These are phyloP conservation scores for Adrianichthys oophorus DNA, from an alignment of 2,797 vertebrate species.

Conservation along the genomic window DNA sequence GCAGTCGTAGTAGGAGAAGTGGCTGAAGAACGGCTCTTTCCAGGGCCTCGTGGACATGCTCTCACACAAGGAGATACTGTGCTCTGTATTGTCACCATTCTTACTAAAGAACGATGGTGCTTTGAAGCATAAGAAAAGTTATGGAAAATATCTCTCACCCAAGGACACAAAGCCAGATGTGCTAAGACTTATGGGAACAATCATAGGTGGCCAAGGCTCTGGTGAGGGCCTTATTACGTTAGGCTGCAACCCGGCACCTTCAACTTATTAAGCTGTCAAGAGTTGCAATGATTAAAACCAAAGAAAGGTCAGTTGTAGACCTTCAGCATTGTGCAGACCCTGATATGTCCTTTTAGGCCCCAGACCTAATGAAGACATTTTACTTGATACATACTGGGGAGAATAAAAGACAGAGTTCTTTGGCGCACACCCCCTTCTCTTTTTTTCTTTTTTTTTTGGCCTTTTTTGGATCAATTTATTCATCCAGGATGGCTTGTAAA, in stretches of 20 bases:
- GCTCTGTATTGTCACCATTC: constrained; percentile 81
- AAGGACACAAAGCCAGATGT: constrained; percentile 95
- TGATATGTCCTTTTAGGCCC: constrained; percentile 92
- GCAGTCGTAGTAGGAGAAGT: constrained; percentile 53
- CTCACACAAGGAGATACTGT: constrained; percentile 73
- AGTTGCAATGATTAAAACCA: constrained; percentile 99
- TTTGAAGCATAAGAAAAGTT: constrained; percentile 88
- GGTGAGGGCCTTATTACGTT: constrained; percentile 97
- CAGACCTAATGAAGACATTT: constrained; percentile 90
- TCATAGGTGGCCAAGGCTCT: constrained; percentile 95
- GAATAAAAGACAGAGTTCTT: constrained; percentile 86
- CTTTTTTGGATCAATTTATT: constrained; percentile 62
- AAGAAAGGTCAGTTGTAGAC: constrained; percentile 95
- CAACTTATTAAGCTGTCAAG: constrained; percentile 99
- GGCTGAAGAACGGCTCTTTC: constrained; percentile 38
- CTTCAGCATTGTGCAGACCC: constrained; percentile 88
- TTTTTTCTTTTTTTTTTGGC: no score
- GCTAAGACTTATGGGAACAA: constrained; percentile 98
- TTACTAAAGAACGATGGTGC: constrained; percentile 87
- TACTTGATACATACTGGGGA: constrained; percentile 80
- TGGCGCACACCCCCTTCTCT: constrained; percentile 61
- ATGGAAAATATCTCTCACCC: constrained; percentile 96
- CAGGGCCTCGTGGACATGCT: constrained; percentile 64
- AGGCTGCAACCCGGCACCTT: constrained; percentile 96
- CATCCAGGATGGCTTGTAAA: constrained; percentile 68